Conservation (phyloP, 2,113 vertebrate species). For the Seriola quinqueradiata region DNA sequence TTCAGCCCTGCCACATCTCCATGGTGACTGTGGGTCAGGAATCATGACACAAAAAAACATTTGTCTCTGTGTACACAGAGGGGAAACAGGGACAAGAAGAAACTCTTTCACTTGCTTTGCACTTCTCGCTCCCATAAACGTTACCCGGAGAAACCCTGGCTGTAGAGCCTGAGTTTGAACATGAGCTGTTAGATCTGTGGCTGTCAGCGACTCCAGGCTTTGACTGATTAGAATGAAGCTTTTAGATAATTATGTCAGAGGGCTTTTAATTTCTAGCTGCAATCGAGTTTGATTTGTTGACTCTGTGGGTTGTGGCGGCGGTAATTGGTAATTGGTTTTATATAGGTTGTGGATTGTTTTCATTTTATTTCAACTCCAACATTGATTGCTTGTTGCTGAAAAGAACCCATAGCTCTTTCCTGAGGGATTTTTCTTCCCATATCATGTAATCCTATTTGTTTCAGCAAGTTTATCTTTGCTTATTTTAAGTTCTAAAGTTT, state of each 20-base stretch:
- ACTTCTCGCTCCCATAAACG: conserved; percentile 31
- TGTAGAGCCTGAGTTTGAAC: conserved; percentile 12
- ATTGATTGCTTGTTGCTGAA: conserved; percentile 41
- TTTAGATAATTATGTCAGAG: conserved; percentile 52
- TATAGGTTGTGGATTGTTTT: conserved; percentile 37
- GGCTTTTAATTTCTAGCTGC: conserved; percentile 59
- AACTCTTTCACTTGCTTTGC: conserved; percentile 33
- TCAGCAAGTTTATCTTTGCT: neutral
- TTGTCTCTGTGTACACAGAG: conserved; percentile 51
- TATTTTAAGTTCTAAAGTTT: neutral
- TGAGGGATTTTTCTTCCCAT: neutral
- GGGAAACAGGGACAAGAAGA: conserved; percentile 39
- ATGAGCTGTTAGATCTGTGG: neutral
- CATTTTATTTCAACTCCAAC: conserved; percentile 40
- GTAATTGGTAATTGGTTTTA: conserved; percentile 34
- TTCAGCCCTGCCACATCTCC: conserved; percentile 65
- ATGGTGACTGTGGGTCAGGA: conserved; percentile 69
- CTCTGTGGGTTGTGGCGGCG: conserved; percentile 8
- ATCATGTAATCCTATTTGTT: neutral
- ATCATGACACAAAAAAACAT: conserved; percentile 50
- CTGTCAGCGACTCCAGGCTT: conserved; percentile 11
- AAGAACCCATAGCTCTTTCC: neutral
- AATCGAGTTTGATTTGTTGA: conserved; percentile 47
- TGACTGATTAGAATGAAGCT: conserved; percentile 52
- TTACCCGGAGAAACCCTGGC: conserved; percentile 7